Conservation (phyloP, 1,140 invertebrate genomes). For the Steinernema feltiae region DNA sequence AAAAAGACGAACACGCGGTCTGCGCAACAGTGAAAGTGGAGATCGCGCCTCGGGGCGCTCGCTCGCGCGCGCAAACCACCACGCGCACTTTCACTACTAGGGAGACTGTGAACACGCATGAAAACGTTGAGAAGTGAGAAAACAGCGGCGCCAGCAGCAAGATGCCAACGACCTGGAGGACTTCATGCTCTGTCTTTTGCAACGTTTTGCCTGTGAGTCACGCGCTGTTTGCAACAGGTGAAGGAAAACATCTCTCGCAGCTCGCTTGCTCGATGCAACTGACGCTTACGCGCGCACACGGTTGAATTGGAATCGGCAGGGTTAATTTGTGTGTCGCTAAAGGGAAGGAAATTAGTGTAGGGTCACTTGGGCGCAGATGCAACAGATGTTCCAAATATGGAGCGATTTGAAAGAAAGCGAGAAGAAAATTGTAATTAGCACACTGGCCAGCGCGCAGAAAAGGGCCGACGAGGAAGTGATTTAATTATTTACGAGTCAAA, state of each 20-base stretch:
- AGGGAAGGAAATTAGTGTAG: conserved; percentile 4
- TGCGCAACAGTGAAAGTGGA: not conserved
- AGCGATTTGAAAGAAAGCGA: not conserved
- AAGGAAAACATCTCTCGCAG: not conserved
- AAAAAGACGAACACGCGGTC: not conserved
- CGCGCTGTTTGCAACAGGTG: not conserved
- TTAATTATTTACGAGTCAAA: not conserved
- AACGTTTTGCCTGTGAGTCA: not conserved
- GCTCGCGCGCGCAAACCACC: not conserved
- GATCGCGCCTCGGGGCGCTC: not conserved
- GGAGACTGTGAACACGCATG: not conserved
- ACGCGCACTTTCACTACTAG: conserved; percentile 11
- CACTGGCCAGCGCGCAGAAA: too few species aligned
- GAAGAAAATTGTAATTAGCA: not conserved
- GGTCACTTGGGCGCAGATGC: not conserved
- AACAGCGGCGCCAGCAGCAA: too few species aligned
- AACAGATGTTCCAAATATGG: conserved; percentile 9
- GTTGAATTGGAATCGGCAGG: not conserved
- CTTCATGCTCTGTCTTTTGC: not conserved
- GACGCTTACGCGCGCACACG: too few species aligned
- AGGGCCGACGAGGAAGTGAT: too few species aligned
- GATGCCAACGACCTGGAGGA: too few species aligned
- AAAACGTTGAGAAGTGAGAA: not conserved
- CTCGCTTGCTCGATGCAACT: too few species aligned
- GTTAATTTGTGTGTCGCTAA: not conserved